Evolutionary conservation across 2,888 invertebrate genomes (phyloP).

Genomic region (Eledona agricola): DNA sequence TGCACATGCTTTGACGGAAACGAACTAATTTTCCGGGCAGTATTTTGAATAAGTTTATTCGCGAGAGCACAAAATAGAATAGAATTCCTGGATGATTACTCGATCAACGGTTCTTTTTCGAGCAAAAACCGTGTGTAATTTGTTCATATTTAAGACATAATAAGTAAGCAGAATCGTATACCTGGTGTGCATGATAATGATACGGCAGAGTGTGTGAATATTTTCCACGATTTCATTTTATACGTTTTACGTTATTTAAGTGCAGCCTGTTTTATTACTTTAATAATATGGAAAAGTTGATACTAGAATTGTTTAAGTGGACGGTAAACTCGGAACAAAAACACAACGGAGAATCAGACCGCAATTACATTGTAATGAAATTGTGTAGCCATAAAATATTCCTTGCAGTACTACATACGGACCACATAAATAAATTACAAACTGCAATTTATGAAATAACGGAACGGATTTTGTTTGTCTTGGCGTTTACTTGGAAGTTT

Average conservation of each 20-base stretch:
- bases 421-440: conserved; percentile 38
- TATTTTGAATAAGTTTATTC: conserved; percentile 4
- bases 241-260: conserved; percentile 46
- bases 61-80: background rate
- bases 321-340: conserved; percentile 41
- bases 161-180: conserved; percentile 28
- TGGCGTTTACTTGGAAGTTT: conserved; percentile 30
- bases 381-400: conserved; percentile 40
- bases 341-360: conserved; percentile 38
- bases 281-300: conserved; percentile 44
- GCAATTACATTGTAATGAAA: conserved; percentile 40
- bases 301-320: conserved; percentile 42
- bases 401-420: conserved; percentile 35
- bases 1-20: conserved; percentile 40
- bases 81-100: background rate
- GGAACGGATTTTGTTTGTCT: conserved; percentile 39
- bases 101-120: no score
- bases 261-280: conserved; percentile 47
- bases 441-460: conserved; percentile 39
- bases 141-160: conserved; percentile 47
- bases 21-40: conserved; percentile 15
- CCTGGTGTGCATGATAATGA: conserved; percentile 43
- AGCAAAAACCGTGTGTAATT: no score
- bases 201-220: conserved; percentile 45
- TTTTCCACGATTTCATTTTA: conserved; percentile 51